phyloP scores from a whole-genome alignment of 2,113 vertebrate species.

The Anhinga rufa region DNA sequence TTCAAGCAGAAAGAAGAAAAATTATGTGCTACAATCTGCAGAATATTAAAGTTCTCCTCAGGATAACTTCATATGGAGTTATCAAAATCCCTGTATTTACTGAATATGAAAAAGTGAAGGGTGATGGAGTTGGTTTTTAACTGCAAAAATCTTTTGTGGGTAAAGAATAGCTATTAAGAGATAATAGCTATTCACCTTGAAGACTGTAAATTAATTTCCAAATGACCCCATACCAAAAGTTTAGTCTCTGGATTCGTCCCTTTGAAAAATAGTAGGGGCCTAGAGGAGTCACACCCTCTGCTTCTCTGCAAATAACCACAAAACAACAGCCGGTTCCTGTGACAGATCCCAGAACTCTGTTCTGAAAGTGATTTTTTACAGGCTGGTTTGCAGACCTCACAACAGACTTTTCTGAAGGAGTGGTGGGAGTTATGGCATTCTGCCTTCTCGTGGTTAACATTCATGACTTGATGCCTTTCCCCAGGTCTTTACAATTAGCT shows the following conservation, averaged over 20 bases:
- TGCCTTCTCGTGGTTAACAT: background rate
- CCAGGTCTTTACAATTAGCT: background rate
- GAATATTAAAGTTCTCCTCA: constrained; percentile 37
- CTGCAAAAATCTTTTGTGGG: background rate
- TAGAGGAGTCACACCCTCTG: background rate
- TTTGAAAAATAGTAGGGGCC: background rate
- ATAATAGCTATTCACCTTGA: constrained; percentile 5
- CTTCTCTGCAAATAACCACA: background rate
- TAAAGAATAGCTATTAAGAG: constrained; percentile 31
- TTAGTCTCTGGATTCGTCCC: background rate
- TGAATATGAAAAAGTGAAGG: constrained; percentile 19
- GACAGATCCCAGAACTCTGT: background rate
- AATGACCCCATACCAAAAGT: background rate
- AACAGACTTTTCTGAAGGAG: background rate
- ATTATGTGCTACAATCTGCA: constrained; percentile 30
- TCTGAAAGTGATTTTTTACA: background rate
- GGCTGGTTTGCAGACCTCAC: background rate
- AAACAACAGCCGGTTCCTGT: background rate
- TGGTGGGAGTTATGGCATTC: background rate
- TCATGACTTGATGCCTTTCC: background rate
- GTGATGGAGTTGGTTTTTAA: constrained; percentile 34
- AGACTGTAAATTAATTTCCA: background rate
- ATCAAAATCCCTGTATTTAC: constrained; percentile 49
- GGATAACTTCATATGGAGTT: background rate
- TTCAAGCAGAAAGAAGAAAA: constrained; percentile 27